Evolutionary conservation across 2,113 vertebrate genomes (phyloP), one percentile per base, ranked within the genome.

Genomic region (Panthera leo): DNA sequence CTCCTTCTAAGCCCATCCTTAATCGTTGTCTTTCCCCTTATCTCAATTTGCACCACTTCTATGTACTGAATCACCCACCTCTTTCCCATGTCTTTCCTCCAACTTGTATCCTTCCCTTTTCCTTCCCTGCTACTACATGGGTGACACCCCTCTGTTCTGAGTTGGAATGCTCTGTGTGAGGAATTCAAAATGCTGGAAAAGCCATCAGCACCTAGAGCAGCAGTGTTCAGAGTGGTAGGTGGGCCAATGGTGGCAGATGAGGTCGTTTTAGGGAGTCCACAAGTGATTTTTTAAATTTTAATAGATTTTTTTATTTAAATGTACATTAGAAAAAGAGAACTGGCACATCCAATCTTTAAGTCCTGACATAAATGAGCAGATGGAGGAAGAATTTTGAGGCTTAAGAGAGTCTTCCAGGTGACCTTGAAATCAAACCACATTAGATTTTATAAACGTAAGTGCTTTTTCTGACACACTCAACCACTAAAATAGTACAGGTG

Each of bases 351-450:
- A 45, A 68, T 85, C 42, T 95, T 96, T 18, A 95, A 91, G 85
- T 88, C 27, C 65, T 95, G n/a, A 85, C 45, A 63, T 31, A 85
- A 95, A 97, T 80, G 39, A 87, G 58, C 53, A 86, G 55, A 42
- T 63, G 29, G 18, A 92, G 76, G 51, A 94, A 96, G 75, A 93
- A 82, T 93, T 80, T 45, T 85, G 76, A 95, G 16, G 27, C 78
- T 83, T 25, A 93, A 76, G 14, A 63, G 29, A 65, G 58, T 71
- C 53, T 89, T 94, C 36, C 75, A 83, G 25, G 70, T 87, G 63
- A 96, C 80, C 76, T 70, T 91, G 31, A 93, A 97, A 93, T 94
- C 80, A 97, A 90, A 76, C 55, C 25, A 73, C 31, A 80, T 86
- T 88, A 94, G 21, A 78, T 83, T 96, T 93, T 31, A 87, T 53